Base-by-base conservation (phyloP, 2,113 vertebrate species). In the Apus apus region DNA sequence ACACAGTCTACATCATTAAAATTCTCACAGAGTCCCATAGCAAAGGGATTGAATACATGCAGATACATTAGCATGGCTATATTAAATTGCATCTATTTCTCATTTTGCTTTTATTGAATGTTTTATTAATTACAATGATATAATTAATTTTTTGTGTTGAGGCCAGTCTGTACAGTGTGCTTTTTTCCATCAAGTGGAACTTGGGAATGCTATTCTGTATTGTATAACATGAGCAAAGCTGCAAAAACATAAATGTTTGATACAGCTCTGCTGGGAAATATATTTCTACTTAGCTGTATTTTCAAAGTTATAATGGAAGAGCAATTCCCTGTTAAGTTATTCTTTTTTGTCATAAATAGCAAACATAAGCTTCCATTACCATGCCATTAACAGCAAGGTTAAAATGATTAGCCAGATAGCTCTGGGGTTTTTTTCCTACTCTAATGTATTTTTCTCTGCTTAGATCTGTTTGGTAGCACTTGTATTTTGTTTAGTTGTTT, bases 201-300 rank as follows among this genome's bases (percentile, higher is more conserved):
- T n/a, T 77, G 72, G 90, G 80, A 93, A 81, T 43, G 81, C n/a
- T 90, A 38, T 58, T 94, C 46, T 93, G 62, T 67, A 89, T 94
- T 93, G 65, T 94, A 90, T 95, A 84, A 96, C 74, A 92, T n/a
- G 75, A 95, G 84, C 89, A 92, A 77, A 96, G 86, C 66, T 93
- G 50, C 85, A 94, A 92, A 91, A 88, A 56, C 70, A 94, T 94
- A 89, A 96, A 97, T 93, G 94, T 97, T 97, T 96, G 84, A 97
- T 92, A 91, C 76, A 70, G 61, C 61, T 92, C 91, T 92, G 46
- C 60, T 86, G 84, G 86, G 94, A 97, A 97, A 94, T 96, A 57
- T 23, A 79, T 83, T 95, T 92, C 87, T 94, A 70, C 71, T 92
- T 85, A 89, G 66, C 38, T 94, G 38, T 40, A 92, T 94, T 93